A percentile compares a stretch with the other conserved stretches of the same genome.
Evolutionary conservation across 2,888 invertebrate genomes (phyloP).

Genomic region (Trachelus iudaicus): DNA sequence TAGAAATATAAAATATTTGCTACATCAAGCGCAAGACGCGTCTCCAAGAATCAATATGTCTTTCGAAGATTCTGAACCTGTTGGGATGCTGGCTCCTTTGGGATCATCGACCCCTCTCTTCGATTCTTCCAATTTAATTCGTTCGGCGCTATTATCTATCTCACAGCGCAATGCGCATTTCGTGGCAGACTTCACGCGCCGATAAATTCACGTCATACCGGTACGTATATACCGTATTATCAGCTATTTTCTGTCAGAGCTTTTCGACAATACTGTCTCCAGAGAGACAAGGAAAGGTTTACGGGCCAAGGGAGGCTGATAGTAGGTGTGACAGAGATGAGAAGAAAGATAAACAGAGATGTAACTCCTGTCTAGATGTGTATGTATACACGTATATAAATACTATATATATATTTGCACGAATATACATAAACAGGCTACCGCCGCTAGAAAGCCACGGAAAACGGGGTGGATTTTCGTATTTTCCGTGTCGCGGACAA

Average conservation of each 20-base stretch:
- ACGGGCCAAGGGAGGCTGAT: not conserved
- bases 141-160: not conserved
- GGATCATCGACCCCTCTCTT: not conserved
- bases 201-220: not conserved
- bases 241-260: not conserved
- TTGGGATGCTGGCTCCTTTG: not conserved
- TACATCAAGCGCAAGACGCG: not conserved
- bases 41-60: not conserved
- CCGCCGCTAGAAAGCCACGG: not conserved
- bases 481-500: slow-evolving; percentile 26
- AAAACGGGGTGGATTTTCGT: not conserved
- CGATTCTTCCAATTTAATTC: not conserved
- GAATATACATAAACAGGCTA: not conserved
- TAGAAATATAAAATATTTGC: too few species aligned
- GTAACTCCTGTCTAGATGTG: too few species aligned
- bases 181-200: not conserved
- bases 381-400: not conserved
- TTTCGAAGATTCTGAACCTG: not conserved
- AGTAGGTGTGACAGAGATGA: too few species aligned
- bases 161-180: not conserved
- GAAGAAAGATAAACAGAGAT: too few species aligned
- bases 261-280: not conserved
- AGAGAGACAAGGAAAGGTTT: not conserved
- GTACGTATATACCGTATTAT: not conserved
- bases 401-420: not conserved